These are phyloP conservation scores for Seriola dumerili DNA, from an alignment of 2,113 vertebrate genomes.

Conservation along the genomic window DNA sequence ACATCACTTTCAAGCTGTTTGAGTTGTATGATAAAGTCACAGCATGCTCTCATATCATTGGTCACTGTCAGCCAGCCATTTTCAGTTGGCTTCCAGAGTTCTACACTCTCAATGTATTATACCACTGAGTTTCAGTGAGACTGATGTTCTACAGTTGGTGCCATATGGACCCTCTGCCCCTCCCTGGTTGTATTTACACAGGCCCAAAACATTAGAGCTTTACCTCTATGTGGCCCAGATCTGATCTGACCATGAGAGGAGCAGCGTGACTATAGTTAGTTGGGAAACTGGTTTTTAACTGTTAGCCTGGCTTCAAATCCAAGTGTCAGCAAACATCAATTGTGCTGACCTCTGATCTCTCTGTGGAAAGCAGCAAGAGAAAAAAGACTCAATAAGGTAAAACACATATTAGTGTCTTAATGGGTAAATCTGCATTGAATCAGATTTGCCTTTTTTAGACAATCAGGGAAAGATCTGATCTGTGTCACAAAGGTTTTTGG, in stretches of 20 bases:
- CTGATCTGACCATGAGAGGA: slow-evolving; percentile 41
- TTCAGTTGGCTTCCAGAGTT: slow-evolving; percentile 32
- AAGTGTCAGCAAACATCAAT: slow-evolving; percentile 4
- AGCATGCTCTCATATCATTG: slow-evolving; percentile 54
- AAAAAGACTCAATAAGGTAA: slow-evolving; percentile 9
- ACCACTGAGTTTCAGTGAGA: slow-evolving; percentile 56
- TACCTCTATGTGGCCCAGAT: slow-evolving; percentile 58
- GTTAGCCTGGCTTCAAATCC: slow-evolving; percentile 1
- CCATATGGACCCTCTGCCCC: slow-evolving; percentile 44
- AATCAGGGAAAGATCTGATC: slow-evolving; percentile 54
- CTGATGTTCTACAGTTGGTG: slow-evolving; percentile 38
- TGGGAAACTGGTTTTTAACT: slow-evolving; percentile 5
- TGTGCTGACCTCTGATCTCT: slow-evolving; percentile 27
- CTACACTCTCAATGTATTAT: slow-evolving; percentile 22
- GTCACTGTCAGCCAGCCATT: slow-evolving; percentile 31
- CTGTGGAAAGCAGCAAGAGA: slow-evolving; percentile 26
- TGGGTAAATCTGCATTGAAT: slow-evolving; percentile 22
- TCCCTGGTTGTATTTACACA: slow-evolving; percentile 48
- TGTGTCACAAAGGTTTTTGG: slow-evolving; percentile 38
- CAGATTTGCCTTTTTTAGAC: slow-evolving; percentile 39
- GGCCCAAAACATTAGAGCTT: slow-evolving; percentile 49
- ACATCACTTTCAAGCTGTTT: slow-evolving; percentile 41
- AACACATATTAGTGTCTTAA: slow-evolving; percentile 23
- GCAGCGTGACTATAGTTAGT: not conserved
- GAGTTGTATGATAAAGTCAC: slow-evolving; percentile 45